Evolutionary conservation across 2,888 invertebrate genomes (phyloP).

Genomic region (Actias luna): DNA sequence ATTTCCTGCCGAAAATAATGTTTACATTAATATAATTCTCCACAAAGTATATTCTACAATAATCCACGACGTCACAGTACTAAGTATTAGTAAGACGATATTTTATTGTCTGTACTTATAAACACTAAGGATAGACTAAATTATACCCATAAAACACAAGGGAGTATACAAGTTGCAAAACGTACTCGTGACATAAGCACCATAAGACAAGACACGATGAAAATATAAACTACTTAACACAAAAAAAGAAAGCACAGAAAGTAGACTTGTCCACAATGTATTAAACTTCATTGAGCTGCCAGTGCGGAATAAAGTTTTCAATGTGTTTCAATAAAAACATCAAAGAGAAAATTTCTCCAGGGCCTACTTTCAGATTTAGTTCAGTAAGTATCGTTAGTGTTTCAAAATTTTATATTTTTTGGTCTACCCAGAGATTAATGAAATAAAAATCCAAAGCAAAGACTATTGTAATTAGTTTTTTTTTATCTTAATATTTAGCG

Average conservation of each 20-base stretch:
- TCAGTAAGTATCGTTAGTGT: background rate
- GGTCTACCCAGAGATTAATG: background rate
- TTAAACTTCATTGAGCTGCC: background rate
- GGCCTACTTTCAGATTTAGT: background rate
- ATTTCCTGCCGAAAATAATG: too few species aligned
- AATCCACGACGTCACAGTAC: background rate
- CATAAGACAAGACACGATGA: background rate
- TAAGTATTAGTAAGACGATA: background rate
- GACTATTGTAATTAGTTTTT: background rate
- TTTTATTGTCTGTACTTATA: background rate
- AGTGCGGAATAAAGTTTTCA: background rate
- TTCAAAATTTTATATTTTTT: background rate
- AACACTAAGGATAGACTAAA: background rate
- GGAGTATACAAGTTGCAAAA: background rate
- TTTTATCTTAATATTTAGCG: too few species aligned
- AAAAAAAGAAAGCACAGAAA: background rate
- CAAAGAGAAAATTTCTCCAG: background rate
- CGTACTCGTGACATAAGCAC: background rate
- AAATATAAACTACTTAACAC: background rate
- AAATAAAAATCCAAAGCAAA: background rate
- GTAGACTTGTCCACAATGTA: background rate
- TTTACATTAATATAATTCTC: too few species aligned
- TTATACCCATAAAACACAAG: background rate
- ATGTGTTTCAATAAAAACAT: background rate
- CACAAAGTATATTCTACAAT: too few species aligned